Evolutionary conservation across 1,140 invertebrate genomes (phyloP), one percentile per base, ranked within the genome.

Genomic region (Bombus soroeensis): DNA sequence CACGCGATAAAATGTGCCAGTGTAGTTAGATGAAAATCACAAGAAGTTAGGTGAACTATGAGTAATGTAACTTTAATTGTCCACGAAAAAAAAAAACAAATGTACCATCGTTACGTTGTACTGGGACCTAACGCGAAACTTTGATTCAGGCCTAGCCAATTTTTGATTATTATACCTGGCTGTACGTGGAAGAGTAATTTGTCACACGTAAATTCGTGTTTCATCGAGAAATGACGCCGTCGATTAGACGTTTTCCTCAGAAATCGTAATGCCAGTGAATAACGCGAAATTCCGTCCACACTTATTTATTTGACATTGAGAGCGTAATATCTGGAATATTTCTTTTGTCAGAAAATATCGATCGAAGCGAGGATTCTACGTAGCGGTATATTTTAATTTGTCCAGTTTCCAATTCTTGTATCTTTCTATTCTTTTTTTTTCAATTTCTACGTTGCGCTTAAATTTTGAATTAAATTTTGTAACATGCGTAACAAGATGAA

Each of bases 21-120:
- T 0, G 39, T 47, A 37, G 18, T 41, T 53, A 25, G 68, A 85
- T 62, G 37, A 22, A n/a, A 59, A 80, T 80, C 53, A 12, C 39
- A 4, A 34, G 3, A 34, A 68, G n/a, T 32, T n/a, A 8, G 2
- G 32, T 3, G 15, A 53, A n/a, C 37, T 8, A 28, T 53, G 53
- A 73, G 57, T 73, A 80, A 85, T 80, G 76, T n/a, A 62, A 72
- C 28, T 84, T 79, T 79, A 62, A 84, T 79, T 71, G 37, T 32
- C 18, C 34, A 9, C 12, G 34, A 34, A 22, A 10, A n/a, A n/a
- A 62, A 13, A 15, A 66, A 22, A 53, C 32, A 28, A 71, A 62
- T 10, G 10, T 5, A 28, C 32, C 5, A 59, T 47, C 41, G 12
- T 77, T 77, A 39, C 15, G 25, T 39, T 57, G 6, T 39, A 15